Base-by-base conservation (phyloP, 2,888 invertebrate genomes). In the Chesias legatella region DNA sequence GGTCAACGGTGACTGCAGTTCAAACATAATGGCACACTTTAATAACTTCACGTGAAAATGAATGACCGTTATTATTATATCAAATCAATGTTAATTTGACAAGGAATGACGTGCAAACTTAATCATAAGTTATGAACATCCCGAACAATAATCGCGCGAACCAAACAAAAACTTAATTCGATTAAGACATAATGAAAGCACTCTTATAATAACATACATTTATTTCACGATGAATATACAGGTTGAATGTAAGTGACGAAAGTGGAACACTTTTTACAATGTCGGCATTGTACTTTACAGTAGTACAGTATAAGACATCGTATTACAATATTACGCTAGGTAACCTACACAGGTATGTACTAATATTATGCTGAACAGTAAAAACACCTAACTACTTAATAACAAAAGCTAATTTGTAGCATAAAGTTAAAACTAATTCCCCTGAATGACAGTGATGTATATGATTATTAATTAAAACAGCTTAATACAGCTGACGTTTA, bases 11-110 rank as follows among this genome's bases (percentile, higher is more conserved):
- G 72, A 73, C 70, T 72, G 66, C 56, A 58, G 58, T 56, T 61
- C 56, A 56, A 54, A 48, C 50, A 59, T 64, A 65, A 67, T 65
- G 63, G 51, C 59, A 53, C 54, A 57, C 65, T 48, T 65, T 71
- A 77, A 73, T 73, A 75, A 61, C 71, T 63, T 67, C 68, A 67
- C 72, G 72, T 68, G 67, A 73, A 78, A 80, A 77, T 77, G 71
- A 74, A 64, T 69, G 72, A 75, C 79, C 67, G 73, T 72, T 57
- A 65, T 64, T 67, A 63, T 62, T 57, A 54, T 56, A 52, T 63
- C 66, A 72, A 74, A 81, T 79, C 63, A 73, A 75, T 74, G 67
- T 71, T 79, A 78, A 79, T 76, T 75, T 75, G 80, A 75, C 70
- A 72, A 66, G 58, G 64, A 77, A 71, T 61, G 60, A 72, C 69